These are phyloP conservation scores for Labroides dimidiatus DNA, from an alignment of 2,797 vertebrate species.

Conservation along the genomic window DNA sequence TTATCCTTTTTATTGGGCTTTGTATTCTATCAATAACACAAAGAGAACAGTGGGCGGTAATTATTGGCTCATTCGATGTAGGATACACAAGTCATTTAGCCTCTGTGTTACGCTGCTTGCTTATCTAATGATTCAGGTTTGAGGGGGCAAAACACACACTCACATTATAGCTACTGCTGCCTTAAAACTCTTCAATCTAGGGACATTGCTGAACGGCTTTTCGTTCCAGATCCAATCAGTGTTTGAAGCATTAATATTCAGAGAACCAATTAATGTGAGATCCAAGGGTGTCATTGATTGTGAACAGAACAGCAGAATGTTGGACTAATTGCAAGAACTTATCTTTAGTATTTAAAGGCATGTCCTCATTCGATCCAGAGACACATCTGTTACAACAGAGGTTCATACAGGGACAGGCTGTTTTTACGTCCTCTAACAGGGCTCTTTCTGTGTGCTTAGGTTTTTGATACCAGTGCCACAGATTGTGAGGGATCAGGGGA, in stretches of 20 bases:
- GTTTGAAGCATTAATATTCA: constrained; percentile 42
- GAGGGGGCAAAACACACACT: constrained; percentile 27
- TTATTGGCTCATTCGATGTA: constrained; percentile 65
- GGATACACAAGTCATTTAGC: constrained; percentile 61
- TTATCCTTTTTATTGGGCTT: constrained; percentile 64
- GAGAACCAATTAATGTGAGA: constrained; percentile 40
- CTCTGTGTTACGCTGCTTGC: constrained; percentile 41
- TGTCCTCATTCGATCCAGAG: constrained; percentile 21
- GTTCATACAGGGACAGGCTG: too few relatives aligned
- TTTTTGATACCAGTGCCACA: too few relatives aligned
- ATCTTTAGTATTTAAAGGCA: constrained; percentile 21
- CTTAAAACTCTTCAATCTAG: constrained; percentile 43
- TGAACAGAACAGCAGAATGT: constrained; percentile 16
- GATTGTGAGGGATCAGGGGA: too few relatives aligned
- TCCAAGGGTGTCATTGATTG: constrained; percentile 30
- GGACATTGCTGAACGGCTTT: constrained; percentile 36
- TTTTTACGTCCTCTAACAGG: too few relatives aligned
- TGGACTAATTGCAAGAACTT: constrained; percentile 11
- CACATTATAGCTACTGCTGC: constrained; percentile 35
- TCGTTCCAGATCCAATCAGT: constrained; percentile 24
- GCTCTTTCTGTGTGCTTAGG: too few relatives aligned
- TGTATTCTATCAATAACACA: constrained; percentile 61
- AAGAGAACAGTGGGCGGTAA: constrained; percentile 55
- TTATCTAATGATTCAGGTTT: constrained; percentile 56
- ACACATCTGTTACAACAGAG: not conserved